Base-by-base conservation (phyloP, 1,140 invertebrate species). In the Grapholita molesta region DNA sequence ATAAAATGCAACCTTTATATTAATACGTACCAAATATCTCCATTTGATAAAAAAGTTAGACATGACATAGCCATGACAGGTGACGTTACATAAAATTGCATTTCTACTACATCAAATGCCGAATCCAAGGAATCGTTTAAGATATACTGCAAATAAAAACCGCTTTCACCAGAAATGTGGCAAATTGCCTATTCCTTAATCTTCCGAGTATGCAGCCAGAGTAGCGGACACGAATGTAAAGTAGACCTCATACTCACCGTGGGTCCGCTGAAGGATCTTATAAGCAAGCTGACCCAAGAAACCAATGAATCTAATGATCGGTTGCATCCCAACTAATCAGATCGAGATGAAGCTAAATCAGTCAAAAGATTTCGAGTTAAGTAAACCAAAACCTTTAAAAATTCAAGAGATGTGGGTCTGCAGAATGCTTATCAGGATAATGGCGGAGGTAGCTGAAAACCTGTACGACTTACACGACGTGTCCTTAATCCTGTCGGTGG, bases 171-270 rank as follows among this genome's bases (percentile, higher is more conserved):
- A 76, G 82, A 88, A 80, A 91, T 91, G 89, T 91, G 89, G 89
- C 82, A 89, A 75, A 89, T 91, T 70, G 84, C 86, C 70, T 91
- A 91, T 69, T 89, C 85, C 2, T 73, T 90, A 55, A 89, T 91
- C 66, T 86, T 89, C 67, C 77, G 83, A 73, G 71, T 89, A 15
- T 85, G 78, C 66, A 86, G 78, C 67, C 77, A 71, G 70, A 83
- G 80, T 73, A 84, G 78, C 76, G 82, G 85, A 21, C 86, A 88
- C 78, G 86, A 90, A 74, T 89, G 84, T 72, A 86, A 88, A 77
- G 73, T 89, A 30, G 88, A 91, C 73, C 76, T 91, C 6, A 88
- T 90, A 76, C 67, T 91, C 18, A 84, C 83, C 9, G 80, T 90
- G 8, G 89, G 88, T 9, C 74, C 89, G 5, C 33, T 89, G 11